Evolutionary conservation across 2,888 invertebrate species (phyloP), one percentile per base, ranked within the genome.

Genomic region (Acrocera orbiculus): DNA sequence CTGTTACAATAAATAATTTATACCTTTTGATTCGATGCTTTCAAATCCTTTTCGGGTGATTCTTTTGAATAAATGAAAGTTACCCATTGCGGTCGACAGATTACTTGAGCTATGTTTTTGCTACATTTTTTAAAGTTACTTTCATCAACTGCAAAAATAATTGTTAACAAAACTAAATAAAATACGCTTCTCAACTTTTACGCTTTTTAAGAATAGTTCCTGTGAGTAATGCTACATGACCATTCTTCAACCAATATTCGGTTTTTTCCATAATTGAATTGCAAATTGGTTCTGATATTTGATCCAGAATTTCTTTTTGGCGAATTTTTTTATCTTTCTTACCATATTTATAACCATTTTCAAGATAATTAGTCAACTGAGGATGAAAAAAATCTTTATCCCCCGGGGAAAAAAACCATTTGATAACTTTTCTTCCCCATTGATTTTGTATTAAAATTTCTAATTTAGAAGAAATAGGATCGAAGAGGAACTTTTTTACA

Each of bases 331-430:
- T 56, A 17, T 78, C 70, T 50, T 86, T 86, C 56, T 85, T 85
- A 9, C 75, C 70, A 48, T 74, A 74, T 19, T 65, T 63, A 41
- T 83, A 71, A 1, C 89, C 90, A 39, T 70, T 65, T 42, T 77
- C 71, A 10, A 95, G 63, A 46, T 75, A 70, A 24, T 73, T 68
- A 3, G 82, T 69, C 32, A 86, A 71, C 37, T 65, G 66, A 0
- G 90, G 90, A 58, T 87, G 85, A 53, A 93, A 90, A 41, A 79
- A 76, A 31, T 69, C 68, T 1, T 73, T 66, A 50, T 87, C 78
- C 26, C 78, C 75, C 2, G 89, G 83, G 27, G 80, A 76, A 10
- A 93, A 71, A 15, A 95, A 63, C 73, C 93, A 93, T 38, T 85
- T 69, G 32, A 95, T 48, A 1, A 92, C 82, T 62, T 80, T 79